These are phyloP conservation scores for Montipora capitata DNA, from an alignment of 92 coral and sea anemone species.

Conservation along the genomic window DNA sequence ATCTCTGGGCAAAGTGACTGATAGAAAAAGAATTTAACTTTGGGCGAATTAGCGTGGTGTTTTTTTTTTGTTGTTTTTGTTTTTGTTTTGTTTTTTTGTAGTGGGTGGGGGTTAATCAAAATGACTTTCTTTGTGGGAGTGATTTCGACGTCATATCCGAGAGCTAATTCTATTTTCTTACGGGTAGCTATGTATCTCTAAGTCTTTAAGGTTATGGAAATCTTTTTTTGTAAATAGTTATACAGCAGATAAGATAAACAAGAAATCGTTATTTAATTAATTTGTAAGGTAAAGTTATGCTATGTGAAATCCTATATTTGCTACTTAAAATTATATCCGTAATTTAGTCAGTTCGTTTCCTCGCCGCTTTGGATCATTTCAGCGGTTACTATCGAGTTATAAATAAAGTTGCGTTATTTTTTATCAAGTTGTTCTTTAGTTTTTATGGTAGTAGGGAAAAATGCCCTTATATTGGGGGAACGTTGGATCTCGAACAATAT, in stretches of 20 bases:
- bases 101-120: too few relatives aligned
- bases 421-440: not conserved
- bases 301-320: not conserved
- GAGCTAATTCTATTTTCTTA: too few relatives aligned
- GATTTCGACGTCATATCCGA: too few relatives aligned
- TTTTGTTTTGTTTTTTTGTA: too few relatives aligned
- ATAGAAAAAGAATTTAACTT: not conserved
- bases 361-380: not conserved
- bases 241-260: not conserved
- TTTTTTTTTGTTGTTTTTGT: too few relatives aligned
- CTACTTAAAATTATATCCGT: not conserved
- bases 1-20: not conserved
- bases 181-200: not conserved
- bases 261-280: not conserved
- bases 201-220: not conserved
- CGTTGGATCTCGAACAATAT: too few relatives aligned
- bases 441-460: not conserved
- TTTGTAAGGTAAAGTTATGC: not conserved
- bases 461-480: not conserved
- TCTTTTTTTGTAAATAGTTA: not conserved
- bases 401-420: slow-evolving; percentile 22
- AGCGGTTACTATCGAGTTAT: not conserved
- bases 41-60: not conserved
- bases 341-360: not conserved
- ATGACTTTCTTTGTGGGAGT: too few relatives aligned